Percentiles rank a stretch among this genome's conserved stretches.
Conservation (phyloP, 2,797 vertebrate genomes). For the Pseudomugil gertrudae region DNA sequence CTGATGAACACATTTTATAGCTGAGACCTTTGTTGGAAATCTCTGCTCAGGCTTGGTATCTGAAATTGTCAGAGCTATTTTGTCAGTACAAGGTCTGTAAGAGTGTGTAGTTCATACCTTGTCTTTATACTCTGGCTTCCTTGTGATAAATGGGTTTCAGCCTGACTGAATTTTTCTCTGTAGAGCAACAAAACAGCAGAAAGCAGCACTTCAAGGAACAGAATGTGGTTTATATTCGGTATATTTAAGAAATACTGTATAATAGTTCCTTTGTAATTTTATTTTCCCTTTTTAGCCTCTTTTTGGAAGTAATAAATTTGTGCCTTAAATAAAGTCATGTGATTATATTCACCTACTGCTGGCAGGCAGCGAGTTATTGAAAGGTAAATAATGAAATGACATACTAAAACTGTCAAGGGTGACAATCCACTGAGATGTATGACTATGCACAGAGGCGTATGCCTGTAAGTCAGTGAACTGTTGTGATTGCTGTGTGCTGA, state of each 20-base stretch:
- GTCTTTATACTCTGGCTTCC: slow-evolving; percentile 35
- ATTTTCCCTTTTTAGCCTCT: slow-evolving; percentile 16
- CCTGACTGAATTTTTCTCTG: slow-evolving; percentile 32
- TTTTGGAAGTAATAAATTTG: slow-evolving; percentile 27
- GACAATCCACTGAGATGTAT: slow-evolving; percentile 47
- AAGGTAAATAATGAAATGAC: slow-evolving; percentile 63
- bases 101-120: slow-evolving; percentile 28
- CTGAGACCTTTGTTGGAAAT: slow-evolving; percentile 9
- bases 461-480: slow-evolving; percentile 14
- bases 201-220: slow-evolving; percentile 18
- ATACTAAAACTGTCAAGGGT: slow-evolving; percentile 58
- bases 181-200: slow-evolving; percentile 12
- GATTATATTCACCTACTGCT: slow-evolving; percentile 36
- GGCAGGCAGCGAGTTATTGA: slow-evolving; percentile 39
- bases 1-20: slow-evolving; percentile 14
- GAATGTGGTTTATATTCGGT: slow-evolving; percentile 7
- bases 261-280: slow-evolving; percentile 11
- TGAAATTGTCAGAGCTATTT: slow-evolving; percentile 40
- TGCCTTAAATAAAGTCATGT: slow-evolving; percentile 36
- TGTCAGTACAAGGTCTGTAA: slow-evolving; percentile 37
- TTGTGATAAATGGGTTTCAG: slow-evolving; percentile 55
- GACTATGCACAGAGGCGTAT: slow-evolving; percentile 18
- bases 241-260: slow-evolving; percentile 3
- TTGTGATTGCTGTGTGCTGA: slow-evolving; percentile 8
- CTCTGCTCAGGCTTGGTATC: slow-evolving; percentile 25